A percentile compares a stretch with the other conserved stretches of the same genome.
These are phyloP conservation scores for Tenebrosternarchus preto DNA, from an alignment of 2,113 vertebrate genomes.

Conservation along the genomic window DNA sequence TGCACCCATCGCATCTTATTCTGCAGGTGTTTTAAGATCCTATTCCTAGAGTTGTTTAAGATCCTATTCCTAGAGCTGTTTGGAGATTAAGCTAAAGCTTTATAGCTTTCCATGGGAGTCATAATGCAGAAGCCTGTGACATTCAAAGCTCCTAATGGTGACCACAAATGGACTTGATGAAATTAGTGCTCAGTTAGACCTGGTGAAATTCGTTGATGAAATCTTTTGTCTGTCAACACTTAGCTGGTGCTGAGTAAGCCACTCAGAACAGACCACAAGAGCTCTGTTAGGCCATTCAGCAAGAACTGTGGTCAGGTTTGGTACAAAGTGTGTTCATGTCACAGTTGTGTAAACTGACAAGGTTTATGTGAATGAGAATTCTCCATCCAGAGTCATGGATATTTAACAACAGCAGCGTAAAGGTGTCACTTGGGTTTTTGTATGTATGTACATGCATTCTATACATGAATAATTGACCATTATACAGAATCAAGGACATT, in stretches of 20 bases:
- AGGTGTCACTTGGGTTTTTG: too few species aligned
- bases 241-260: background rate
- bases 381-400: too few species aligned
- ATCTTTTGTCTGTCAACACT: background rate
- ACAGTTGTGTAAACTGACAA: background rate
- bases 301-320: background rate
- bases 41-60: slow-evolving; percentile 31
- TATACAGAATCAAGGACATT: too few species aligned
- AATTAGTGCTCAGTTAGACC: slow-evolving; percentile 37
- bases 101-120: slow-evolving; percentile 22
- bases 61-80: slow-evolving; percentile 11
- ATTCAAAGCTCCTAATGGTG: slow-evolving; percentile 31
- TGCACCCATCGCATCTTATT: slow-evolving; percentile 27
- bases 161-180: slow-evolving; percentile 39
- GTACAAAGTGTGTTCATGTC: background rate
- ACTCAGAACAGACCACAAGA: background rate
- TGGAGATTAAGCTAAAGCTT: slow-evolving; percentile 13
- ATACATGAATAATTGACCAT: too few species aligned
- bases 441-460: too few species aligned
- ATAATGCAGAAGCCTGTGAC: slow-evolving; percentile 16
- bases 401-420: too few species aligned
- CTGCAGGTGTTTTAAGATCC: slow-evolving; percentile 9
- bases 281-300: background rate
- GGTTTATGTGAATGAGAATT: too few species aligned
- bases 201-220: slow-evolving; percentile 36